Evolutionary conservation across 2,888 invertebrate genomes (phyloP).

Genomic region (Drosophila birchii): DNA sequence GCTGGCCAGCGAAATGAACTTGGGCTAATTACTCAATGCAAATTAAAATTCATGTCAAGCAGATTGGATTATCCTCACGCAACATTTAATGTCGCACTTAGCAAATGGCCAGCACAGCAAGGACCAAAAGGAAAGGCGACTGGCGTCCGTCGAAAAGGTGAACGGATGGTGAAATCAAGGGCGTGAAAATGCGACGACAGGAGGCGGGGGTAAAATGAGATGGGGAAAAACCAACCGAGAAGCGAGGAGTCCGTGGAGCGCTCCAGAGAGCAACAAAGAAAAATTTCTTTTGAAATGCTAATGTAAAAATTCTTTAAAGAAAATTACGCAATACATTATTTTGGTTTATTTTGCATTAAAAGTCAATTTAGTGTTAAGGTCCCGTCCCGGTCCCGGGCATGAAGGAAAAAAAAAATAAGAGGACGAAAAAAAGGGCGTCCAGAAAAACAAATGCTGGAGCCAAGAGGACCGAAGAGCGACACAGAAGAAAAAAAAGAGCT

Average conservation of each 20-base stretch:
- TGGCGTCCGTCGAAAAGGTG: slow-evolving; percentile 55
- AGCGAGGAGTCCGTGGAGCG: slow-evolving; percentile 6
- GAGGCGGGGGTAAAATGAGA: slow-evolving; percentile 17
- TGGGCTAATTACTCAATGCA: slow-evolving; percentile 81
- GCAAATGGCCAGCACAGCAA: slow-evolving; percentile 47
- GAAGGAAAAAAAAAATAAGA: slow-evolving; percentile 32
- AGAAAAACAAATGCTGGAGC: slow-evolving; percentile 42
- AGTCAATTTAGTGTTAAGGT: slow-evolving; percentile 81
- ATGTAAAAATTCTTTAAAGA: slow-evolving; percentile 81
- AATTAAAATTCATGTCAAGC: slow-evolving; percentile 82
- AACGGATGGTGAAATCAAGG: slow-evolving; percentile 58
- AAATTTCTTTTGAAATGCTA: slow-evolving; percentile 82
- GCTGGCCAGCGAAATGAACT: slow-evolving; percentile 67
- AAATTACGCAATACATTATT: slow-evolving; percentile 82
- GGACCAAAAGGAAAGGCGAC: slow-evolving; percentile 1
- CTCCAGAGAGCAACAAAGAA: slow-evolving; percentile 52
- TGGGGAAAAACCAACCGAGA: slow-evolving; percentile 26
- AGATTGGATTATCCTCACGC: slow-evolving; percentile 82
- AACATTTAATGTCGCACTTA: slow-evolving; percentile 80
- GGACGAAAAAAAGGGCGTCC: slow-evolving; percentile 50
- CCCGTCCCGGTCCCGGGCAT: slow-evolving; percentile 19
- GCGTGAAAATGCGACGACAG: slow-evolving; percentile 47
- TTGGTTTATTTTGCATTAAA: slow-evolving; percentile 82
- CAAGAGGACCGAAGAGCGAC: slow-evolving; percentile 1
- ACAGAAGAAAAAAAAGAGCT: slow-evolving; percentile 58